Evolutionary conservation across 2,113 vertebrate species (phyloP).

Genomic region (Rana temporaria): DNA sequence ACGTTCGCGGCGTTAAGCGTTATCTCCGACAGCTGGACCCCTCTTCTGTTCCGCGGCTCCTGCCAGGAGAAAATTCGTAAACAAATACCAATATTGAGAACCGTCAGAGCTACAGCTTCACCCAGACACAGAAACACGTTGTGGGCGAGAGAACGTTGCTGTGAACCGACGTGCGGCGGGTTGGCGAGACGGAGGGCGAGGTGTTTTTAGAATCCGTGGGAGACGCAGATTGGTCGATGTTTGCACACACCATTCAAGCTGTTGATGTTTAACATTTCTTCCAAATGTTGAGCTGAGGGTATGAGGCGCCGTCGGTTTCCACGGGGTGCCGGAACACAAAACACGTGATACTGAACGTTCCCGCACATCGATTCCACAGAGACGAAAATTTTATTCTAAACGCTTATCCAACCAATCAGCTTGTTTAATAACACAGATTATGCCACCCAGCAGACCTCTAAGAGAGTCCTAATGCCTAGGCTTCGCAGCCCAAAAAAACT

Average conservation of each 20-base stretch:
- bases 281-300: neutral
- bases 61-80: neutral
- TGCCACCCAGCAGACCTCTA: too few species aligned
- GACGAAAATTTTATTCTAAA: neutral
- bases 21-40: neutral
- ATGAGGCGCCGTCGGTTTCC: neutral
- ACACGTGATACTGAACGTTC: too few species aligned
- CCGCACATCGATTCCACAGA: too few species aligned
- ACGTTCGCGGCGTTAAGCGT: neutral
- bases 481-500: too few species aligned
- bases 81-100: constrained; percentile 6
- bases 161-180: neutral
- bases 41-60: neutral
- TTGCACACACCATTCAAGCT: constrained; percentile 17
- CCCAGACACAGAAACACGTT: neutral
- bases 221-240: neutral
- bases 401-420: too few species aligned
- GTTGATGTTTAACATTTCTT: neutral
- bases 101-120: neutral
- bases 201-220: constrained; percentile 23
- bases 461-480: too few species aligned
- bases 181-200: neutral
- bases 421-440: neutral
- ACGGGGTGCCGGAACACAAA: neutral
- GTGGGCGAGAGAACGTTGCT: neutral